These are phyloP conservation scores for Oreochromis grahami DNA, from an alignment of 2,797 vertebrate species.

Conservation along the genomic window DNA sequence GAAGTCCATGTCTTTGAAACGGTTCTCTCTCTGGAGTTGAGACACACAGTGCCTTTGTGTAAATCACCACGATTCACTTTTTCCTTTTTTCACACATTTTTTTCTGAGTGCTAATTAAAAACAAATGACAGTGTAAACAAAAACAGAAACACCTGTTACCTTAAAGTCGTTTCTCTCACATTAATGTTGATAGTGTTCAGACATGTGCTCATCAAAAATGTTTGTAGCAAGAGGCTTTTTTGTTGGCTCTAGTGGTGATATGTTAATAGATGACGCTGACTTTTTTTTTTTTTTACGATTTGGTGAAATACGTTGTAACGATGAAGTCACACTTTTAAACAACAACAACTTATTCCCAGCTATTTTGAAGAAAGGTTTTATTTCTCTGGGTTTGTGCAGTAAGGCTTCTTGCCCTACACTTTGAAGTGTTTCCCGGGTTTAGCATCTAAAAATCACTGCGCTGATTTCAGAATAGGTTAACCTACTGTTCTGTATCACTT, in stretches of 20 bases:
- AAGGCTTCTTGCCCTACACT: not conserved
- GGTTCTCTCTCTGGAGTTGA: slow-evolving; percentile 62
- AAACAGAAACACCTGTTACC: slow-evolving; percentile 49
- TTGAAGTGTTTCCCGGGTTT: slow-evolving; percentile 8
- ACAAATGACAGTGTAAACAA: slow-evolving; percentile 27
- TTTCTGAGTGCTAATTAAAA: slow-evolving; percentile 61
- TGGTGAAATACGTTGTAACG: slow-evolving; percentile 4
- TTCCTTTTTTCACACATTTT: slow-evolving; percentile 72
- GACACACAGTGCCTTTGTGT: slow-evolving; percentile 90
- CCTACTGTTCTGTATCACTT: slow-evolving; percentile 39
- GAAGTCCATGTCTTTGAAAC: slow-evolving; percentile 31
- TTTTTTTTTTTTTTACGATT: slow-evolving; percentile 23
- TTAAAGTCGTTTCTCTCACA: slow-evolving; percentile 47
- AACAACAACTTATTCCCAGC: slow-evolving; percentile 12
- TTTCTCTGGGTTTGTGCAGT: not conserved
- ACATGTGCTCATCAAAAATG: slow-evolving; percentile 25
- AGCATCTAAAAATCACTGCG: slow-evolving; percentile 39
- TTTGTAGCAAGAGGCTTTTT: slow-evolving; percentile 45
- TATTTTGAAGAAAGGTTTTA: not conserved
- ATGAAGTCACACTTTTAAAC: not conserved
- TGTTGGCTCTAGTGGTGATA: slow-evolving; percentile 25
- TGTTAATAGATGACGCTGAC: slow-evolving; percentile 22
- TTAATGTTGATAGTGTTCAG: slow-evolving; percentile 25
- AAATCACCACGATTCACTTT: slow-evolving; percentile 70
- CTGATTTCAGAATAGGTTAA: slow-evolving; percentile 24